Evolutionary conservation across 1,140 invertebrate genomes (phyloP), one percentile per base, ranked within the genome.

Genomic region (Sycobia sp.): DNA sequence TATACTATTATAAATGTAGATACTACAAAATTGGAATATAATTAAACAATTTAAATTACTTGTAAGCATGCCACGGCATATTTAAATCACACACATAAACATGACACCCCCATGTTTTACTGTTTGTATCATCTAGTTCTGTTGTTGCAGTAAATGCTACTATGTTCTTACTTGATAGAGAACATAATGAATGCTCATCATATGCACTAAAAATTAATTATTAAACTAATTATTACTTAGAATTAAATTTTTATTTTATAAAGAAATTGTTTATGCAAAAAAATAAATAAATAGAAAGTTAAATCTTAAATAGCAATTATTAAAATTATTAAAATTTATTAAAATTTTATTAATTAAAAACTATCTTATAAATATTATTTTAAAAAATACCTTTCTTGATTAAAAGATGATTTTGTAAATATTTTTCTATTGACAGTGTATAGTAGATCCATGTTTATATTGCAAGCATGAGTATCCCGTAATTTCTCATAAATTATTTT

Each of bases 1-100:
- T 9, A 47, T 16, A 44, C 32, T 11, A 9, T 27, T 8, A 0
- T 50, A 18, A 20, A 32, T 16, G 2, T 18, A 32, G 4, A 50
- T 34, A 7, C 11, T 32, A 11, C 5, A 32, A 32, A 16, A 39
- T 47, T 25, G 0, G 22, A 47, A 59, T 25, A 67, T 36, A 46
- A 51, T 29, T 22, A 53, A 56, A n/a, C n/a, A 56, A 56, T 9
- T 43, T 29, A 18, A 78, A 80, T 73, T 88, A 91, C 87, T 87
- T 88, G 69, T 91, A 87, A 59, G 86, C 84, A 70, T 91, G 86
- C 91, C 92, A 94, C 1, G 92, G 92, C 65, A 90, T 89, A 76
- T 94, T 93, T 29, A 95, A 80, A 77, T 96, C 93, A 67, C 90
- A 89, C 5, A 95, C 89, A 77, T 94, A 95, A 44, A 95, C 91